Base-by-base conservation (phyloP, 2,888 invertebrate species). In the Agriotes lineatus region DNA sequence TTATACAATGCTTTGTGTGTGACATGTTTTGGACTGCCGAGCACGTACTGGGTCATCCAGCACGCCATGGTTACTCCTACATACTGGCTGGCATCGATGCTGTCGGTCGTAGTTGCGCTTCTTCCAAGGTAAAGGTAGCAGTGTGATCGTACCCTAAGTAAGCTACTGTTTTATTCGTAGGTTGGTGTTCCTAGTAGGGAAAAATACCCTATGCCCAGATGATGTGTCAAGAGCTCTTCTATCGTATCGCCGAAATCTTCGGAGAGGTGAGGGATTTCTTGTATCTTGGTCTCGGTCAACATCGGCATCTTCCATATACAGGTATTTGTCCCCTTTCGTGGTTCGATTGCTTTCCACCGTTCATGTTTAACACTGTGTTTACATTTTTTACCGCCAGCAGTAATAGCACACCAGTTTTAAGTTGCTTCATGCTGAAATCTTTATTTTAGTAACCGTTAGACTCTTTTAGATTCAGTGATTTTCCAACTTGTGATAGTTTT, bases 31-130 rank as follows among this genome's bases (percentile, higher is more conserved):
- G 92, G 91, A 65, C 86, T 96, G 77, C 94, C 95, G 37, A 94
- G 95, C 77, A 96, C 95, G 20, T 96, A 93, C 84, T 93, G 92
- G 91, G 94, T 96, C 62, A 92, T 96, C 85, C 91, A 93, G 81
- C 88, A 89, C 80, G 91, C 94, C 58, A 86, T 96, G 79, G 83
- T 85, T 20, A 90, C 93, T 70, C 89, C 91, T 2, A 85, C 89
- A 18, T 96, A 94, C 87, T 97, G 96, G 94, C 87, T 95, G 61
- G 89, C 93, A 30, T 89, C 96, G 57, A 75, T 93, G 12, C 84
- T 97, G 68, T 90, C 93, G 56, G 89, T 93, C 19, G 91, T 95
- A 30, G 85, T 93, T 48, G 93, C 96, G 59, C 86, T 96, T 58
- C 85, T 95, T 71, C 96, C 96, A 44, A 92, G 96, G 95, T 96